Evolutionary conservation across 2,888 invertebrate genomes (phyloP), one percentile per base, ranked within the genome.

Genomic region (Masnerella sp.): DNA sequence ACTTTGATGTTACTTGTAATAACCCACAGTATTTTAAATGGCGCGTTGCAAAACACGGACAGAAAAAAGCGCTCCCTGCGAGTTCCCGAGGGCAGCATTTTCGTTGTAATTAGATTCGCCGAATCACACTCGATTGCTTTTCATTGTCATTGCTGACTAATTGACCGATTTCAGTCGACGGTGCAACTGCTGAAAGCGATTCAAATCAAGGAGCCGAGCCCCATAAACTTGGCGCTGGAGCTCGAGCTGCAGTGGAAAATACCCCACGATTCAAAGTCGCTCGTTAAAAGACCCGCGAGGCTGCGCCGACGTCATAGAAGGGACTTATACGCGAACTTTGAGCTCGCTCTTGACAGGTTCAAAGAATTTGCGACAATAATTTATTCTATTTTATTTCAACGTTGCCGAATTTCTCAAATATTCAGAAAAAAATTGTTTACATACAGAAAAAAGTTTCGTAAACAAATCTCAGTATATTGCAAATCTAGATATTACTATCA

Each of bases 191-290:
- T 91, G 8, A 92, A 92, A 82, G 88, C 91, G 0, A 86, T 92
- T 36, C 88, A 91, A 85, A 83, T 89, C 0, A 88, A 88, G 45
- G 89, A 89, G 5, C 92, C 92, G 0, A 87, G 88, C 8, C 90
- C 90, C 1, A 91, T 90, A 89, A 91, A 91, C 72, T 81, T 90
- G 0, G 88, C 89, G 0, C 80, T 90, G 30, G 92, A 92, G 82
- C 89, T 91, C 32, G 92, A 92, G 65, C 88, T 91, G 1, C 87
- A 90, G 9, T 92, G 89, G 87, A 87, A 87, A 9, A 84, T 87
- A 67, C 85, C 84, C 5, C 76, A 75, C 9, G 78, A 78, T 4
- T 72, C 81, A 34, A 74, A 77, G n/a, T 49, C 49, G 40, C 38
- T 56, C 36, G 30, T 40, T 40, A 52, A 61, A 38, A 74, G 59